These are phyloP conservation scores for Drosophila orena DNA, from an alignment of 1,140 invertebrate species.

Conservation along the genomic window DNA sequence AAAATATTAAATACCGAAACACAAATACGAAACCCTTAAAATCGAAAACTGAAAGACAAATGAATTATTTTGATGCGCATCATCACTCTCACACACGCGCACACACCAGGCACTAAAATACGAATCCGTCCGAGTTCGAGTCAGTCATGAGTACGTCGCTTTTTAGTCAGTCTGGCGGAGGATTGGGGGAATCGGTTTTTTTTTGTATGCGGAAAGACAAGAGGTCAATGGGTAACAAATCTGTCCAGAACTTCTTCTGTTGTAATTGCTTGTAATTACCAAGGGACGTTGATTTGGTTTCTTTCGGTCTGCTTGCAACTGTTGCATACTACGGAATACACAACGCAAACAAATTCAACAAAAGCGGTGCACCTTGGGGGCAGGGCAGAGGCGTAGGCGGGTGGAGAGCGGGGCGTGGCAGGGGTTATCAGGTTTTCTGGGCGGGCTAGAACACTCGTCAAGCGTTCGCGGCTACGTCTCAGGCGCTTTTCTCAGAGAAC, in stretches of 20 bases:
- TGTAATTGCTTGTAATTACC: not conserved
- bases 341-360: slow-evolving; percentile 62
- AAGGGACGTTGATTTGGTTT: slow-evolving; percentile 19
- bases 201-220: not conserved
- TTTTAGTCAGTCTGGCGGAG: not conserved
- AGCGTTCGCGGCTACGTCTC: slow-evolving; percentile 52
- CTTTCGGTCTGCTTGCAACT: slow-evolving; percentile 50
- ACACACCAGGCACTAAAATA: slow-evolving; percentile 67
- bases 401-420: slow-evolving; percentile 2
- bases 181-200: not conserved
- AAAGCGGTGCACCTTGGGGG: slow-evolving; percentile 54
- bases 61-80: slow-evolving; percentile 50
- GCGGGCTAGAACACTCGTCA: slow-evolving; percentile 27
- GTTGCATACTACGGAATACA: slow-evolving; percentile 62
- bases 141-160: slow-evolving; percentile 8
- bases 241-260: not conserved
- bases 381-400: slow-evolving; percentile 27
- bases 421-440: not conserved
- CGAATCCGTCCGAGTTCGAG: slow-evolving; percentile 10
- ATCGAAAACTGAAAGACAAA: slow-evolving; percentile 33
- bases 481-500: slow-evolving; percentile 56
- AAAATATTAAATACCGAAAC: slow-evolving; percentile 12
- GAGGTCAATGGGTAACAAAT: not conserved
- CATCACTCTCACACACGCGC: slow-evolving; percentile 53
- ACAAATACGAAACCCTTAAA: slow-evolving; percentile 15